phyloP scores from a whole-genome alignment of 2,113 vertebrate species.

The Poecile atricapillus region DNA sequence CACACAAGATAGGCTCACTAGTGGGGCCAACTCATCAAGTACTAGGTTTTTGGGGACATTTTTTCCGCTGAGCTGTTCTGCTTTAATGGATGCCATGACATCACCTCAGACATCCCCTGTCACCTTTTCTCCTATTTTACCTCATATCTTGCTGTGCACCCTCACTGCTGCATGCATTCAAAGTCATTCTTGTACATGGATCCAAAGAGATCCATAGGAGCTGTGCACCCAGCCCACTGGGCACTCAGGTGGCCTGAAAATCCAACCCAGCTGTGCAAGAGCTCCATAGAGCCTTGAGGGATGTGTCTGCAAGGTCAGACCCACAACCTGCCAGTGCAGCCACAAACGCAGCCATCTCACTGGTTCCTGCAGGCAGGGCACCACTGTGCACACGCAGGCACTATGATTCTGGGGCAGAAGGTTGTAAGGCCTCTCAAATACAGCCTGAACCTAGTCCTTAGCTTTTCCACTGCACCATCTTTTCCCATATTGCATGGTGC shows the following conservation, averaged over 20 bases:
- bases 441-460: neutral
- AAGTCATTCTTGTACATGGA: neutral
- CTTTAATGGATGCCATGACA: neutral
- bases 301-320: neutral
- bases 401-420: neutral
- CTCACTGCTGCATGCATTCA: neutral
- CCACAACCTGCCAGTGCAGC: neutral
- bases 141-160: neutral
- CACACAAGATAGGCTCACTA: neutral
- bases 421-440: neutral
- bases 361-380: neutral
- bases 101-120: neutral
- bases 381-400: neutral
- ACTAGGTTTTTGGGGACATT: neutral
- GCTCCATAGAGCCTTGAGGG: neutral
- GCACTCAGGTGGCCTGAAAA: neutral
- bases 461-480: neutral
- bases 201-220: neutral
- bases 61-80: neutral
- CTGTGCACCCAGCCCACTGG: rapidly evolving
- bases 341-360: neutral
- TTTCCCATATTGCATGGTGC: neutral
- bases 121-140: neutral
- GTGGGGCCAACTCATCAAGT: neutral
- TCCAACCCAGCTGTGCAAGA: neutral